These are phyloP conservation scores for Eurystomus gularis DNA, from an alignment of 2,113 vertebrate species.

Conservation along the genomic window DNA sequence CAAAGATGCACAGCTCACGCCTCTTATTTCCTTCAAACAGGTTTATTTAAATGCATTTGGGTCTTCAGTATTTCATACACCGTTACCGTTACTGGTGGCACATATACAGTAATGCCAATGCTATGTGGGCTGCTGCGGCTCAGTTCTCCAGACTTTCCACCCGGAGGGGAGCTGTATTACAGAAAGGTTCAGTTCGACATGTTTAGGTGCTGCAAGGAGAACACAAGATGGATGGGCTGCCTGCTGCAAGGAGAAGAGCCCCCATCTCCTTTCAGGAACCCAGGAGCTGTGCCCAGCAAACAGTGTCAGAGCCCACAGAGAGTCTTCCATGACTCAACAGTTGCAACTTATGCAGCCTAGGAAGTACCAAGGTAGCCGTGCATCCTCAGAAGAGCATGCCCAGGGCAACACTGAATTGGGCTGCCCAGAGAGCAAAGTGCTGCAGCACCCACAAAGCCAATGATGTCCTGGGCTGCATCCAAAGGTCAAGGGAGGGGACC, in stretches of 20 bases:
- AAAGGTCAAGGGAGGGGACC: too few relatives aligned
- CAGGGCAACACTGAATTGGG: rapidly evolving
- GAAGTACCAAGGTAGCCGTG: not conserved
- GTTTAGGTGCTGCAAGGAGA: not conserved
- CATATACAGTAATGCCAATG: not conserved
- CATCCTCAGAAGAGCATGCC: rapidly evolving
- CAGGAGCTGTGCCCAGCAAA: not conserved
- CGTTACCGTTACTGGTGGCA: not conserved
- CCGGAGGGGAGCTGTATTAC: not conserved
- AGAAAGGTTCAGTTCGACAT: not conserved
- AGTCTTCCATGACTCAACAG: not conserved
- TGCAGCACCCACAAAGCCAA: not conserved
- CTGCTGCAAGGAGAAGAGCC: not conserved
- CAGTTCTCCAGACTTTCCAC: not conserved
- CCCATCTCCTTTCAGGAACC: rapidly evolving
- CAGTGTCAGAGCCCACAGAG: not conserved
- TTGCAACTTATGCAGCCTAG: not conserved
- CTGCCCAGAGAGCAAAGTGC: not conserved
- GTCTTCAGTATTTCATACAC: slow-evolving; percentile 5
- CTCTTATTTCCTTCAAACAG: not conserved
- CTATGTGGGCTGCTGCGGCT: not conserved
- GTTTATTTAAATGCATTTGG: not conserved
- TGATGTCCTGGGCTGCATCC: not conserved
- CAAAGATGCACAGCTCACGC: not conserved
- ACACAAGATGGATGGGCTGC: not conserved